Conservation (phyloP, 2,797 vertebrate genomes). For the Schizothorax lantsangensis region DNA sequence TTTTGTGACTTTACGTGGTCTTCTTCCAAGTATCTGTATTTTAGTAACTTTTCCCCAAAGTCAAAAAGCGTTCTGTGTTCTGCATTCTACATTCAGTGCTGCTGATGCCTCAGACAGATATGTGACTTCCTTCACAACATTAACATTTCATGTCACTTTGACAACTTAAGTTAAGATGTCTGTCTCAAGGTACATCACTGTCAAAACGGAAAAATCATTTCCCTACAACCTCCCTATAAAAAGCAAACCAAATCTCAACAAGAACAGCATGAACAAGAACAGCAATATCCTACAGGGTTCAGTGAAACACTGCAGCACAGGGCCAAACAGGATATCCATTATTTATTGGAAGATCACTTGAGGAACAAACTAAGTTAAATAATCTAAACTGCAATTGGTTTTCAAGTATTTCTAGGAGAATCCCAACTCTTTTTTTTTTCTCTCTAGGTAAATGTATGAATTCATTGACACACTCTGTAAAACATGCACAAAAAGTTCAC, state of each 20-base stretch:
- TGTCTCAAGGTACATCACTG: background rate
- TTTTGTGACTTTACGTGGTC: background rate
- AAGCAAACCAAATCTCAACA: background rate
- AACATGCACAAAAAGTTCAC: background rate
- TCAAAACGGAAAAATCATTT: background rate
- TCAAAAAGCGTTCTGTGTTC: no score
- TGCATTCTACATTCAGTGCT: background rate
- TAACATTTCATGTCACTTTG: slow-evolving; percentile 33
- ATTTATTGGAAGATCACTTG: slow-evolving; percentile 2
- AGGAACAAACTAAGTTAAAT: background rate
- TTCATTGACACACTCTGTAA: background rate
- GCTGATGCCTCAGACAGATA: background rate
- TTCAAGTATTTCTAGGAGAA: background rate
- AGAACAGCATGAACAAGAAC: slow-evolving; percentile 3
- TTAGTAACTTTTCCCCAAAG: background rate
- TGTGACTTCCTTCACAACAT: background rate
- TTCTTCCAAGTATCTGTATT: background rate
- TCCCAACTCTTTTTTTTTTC: no score
- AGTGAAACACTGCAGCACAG: background rate
- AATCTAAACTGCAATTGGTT: background rate
- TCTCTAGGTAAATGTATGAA: background rate
- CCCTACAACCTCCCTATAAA: background rate
- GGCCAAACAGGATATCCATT: background rate
- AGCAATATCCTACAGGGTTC: slow-evolving; percentile 8
- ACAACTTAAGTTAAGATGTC: slow-evolving; percentile 20